Base-by-base conservation (phyloP, 2,113 vertebrate genomes). In the Mesocricetus auratus region DNA sequence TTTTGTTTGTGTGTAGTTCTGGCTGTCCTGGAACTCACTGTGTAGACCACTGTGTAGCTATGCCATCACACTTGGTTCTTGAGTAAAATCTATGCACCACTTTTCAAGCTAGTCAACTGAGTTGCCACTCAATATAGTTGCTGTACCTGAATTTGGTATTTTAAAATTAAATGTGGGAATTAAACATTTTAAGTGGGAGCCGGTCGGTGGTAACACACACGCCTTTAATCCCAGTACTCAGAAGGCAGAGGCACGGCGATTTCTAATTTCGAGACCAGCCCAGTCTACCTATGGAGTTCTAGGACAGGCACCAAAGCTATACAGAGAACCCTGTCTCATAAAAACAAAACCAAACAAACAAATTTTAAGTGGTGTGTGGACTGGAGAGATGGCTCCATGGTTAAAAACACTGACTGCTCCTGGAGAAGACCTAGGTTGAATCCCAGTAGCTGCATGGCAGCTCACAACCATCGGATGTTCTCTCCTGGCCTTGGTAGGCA, bases 91-190 rank as follows among this genome's bases (percentile, higher is more conserved):
- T 90, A 12, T 31, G 68, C 53, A 47, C 53, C 5, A 62, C 64
- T 45, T 94, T 86, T 88, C 22, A 95, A 95, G n/a, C 62, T 74
- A 50, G 39, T 85, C 47, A 71, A 5, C 73, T 94, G 8, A 78
- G 16, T 91, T 96, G 22, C 22, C 50, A 22, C 81, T 95, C 12
- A 53, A 19, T 86, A 58, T 92, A 94, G 79, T 22, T 94, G 91
- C 36, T 47, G 17, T 77, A 12, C 53, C 45, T 77, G 50, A 47
- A 58, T 89, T 91, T 82, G 64, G 42, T 62, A 85, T 93, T 74
- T 96, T 95, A 39, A 2, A 79, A n/a, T 91, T 56, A 87, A 78
- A 91, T 95, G 92, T 90, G 50, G 95, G 15, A 78, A 86, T 60
- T 78, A 64, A 82, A 95, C 92, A 47, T 9, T 62, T 83, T 56